Base-by-base conservation (phyloP, 1,140 invertebrate genomes). In the Sarcophaga bullata region DNA sequence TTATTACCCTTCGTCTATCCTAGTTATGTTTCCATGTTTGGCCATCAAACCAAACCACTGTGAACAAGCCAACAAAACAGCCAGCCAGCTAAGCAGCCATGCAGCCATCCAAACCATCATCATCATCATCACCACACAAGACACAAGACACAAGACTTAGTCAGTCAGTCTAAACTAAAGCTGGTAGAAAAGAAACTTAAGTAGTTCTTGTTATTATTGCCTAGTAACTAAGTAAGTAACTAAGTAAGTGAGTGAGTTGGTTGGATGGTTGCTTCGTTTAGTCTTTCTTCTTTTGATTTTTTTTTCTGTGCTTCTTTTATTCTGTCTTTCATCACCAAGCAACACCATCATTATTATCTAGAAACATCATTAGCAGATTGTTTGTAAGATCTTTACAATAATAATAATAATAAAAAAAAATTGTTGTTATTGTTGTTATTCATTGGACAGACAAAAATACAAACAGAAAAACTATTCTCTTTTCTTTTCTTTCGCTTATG, bases 21-120 rank as follows among this genome's bases (percentile, higher is more conserved):
- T 47, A 37, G n/a, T 75, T 76, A 52, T 82, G 75, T 73, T 76
- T 82, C 8, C 46, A 25, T 49, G 80, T 17, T 46, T 68, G 73
- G 80, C 50, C 46, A 48, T 76, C n/a, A 73, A 73, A 8, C 58
- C 58, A 62, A n/a, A 62, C 73, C 73, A 73, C 13, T 46, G 25
- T n/a, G n/a, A n/a, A n/a, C n/a, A n/a, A n/a, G n/a, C n/a, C n/a
- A n/a, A n/a, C n/a, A n/a, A 73, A 46, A n/a, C 48, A 78, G 10
- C 48, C 75, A 78, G 13, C 17, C n/a, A 72, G 62, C 48, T n/a
- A n/a, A n/a, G n/a, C 75, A 78, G 17, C 13, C 73, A 17, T 76
- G 47, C 73, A 49, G 15, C 73, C n/a, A 68, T 68, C 17, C 62
- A 68, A 68, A n/a, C 62, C 62, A 68, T 52, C 13, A 52, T 10